Percentiles rank a stretch among this genome's conserved stretches.
phyloP scores from a whole-genome alignment of 2,888 invertebrate genomes.

The Allygus modestus region DNA sequence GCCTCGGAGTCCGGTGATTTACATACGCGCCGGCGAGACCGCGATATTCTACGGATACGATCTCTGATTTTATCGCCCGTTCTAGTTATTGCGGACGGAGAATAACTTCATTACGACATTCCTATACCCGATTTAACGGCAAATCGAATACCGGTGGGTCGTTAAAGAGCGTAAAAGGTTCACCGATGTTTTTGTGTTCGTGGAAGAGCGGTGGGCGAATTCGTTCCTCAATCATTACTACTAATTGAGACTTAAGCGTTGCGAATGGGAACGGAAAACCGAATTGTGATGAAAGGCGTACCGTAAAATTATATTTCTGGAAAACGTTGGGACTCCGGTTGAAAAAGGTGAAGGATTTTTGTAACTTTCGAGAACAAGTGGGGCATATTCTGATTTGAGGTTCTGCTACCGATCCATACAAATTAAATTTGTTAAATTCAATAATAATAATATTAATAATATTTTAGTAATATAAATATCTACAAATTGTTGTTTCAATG shows the following conservation, averaged over 20 bases:
- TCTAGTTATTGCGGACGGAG: conserved; percentile 34
- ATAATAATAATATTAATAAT: too few relatives aligned
- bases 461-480: too few relatives aligned
- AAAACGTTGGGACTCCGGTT: too few relatives aligned
- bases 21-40: background rate
- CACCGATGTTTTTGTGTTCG: background rate
- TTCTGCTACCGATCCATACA: too few relatives aligned
- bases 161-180: background rate
- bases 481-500: too few relatives aligned
- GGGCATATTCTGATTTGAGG: too few relatives aligned
- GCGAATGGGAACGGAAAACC: background rate
- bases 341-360: too few relatives aligned
- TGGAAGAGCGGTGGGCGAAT: background rate
- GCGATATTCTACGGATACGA: conserved; percentile 30
- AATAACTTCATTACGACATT: conserved; percentile 43
- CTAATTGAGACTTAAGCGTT: background rate
- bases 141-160: background rate
- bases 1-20: conserved; percentile 3
- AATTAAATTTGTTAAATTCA: too few relatives aligned
- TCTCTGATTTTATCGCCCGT: conserved; percentile 30
- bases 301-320: too few relatives aligned
- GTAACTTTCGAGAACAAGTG: too few relatives aligned
- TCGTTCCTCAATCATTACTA: background rate
- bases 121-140: conserved; percentile 19
- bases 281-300: too few relatives aligned